Base-by-base conservation (phyloP, 2,888 invertebrate species). In the Sarcophaga rosellei region DNA sequence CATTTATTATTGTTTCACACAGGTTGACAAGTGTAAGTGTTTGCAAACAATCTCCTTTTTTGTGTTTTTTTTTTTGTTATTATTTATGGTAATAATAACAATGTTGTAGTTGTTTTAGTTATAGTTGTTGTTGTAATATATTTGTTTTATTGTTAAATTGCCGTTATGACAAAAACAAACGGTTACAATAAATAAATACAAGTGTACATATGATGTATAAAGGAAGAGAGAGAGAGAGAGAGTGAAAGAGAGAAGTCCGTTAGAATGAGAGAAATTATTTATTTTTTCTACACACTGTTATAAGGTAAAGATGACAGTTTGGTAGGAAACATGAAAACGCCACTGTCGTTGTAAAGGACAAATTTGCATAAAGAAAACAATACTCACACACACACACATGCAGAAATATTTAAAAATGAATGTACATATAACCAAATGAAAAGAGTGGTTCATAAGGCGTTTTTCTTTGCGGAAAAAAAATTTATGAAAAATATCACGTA, bases 131-230 rank as follows among this genome's bases (percentile, higher is more conserved):
- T 8, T 8, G 10, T 35, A 0, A 35, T 35, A 2, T 35, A 1
- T 35, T 35, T 80, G 57, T 74, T 75, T 35, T 21, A 69, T 59
- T 80, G 74, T 84, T 61, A 84, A 84, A 81, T 81, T 84, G 70
- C 80, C 84, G 76, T 81, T 84, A 77, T 81, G 80, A 68, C 74
- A 81, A 74, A 80, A 80, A 80, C 73, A 80, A 53, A 68, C 66
- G 73, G 80, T 68, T 73, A 74, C 80, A 73, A 21, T 62, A 21
- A 62, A 78, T 76, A 66, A 57, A 69, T 70, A 69, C 78, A 61
- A 53, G 53, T 53, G 17, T 17, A 53, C 15, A 53, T 5, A 53
- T 15, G 3, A 53, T 17, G 2, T 4, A 15, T 2, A 53, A 53
- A 5, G 53, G 17, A 8, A 47, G 47, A 47, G 47, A 47, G 1